Base-by-base conservation (phyloP, 2,113 vertebrate genomes). In the Notothenia rossii region DNA sequence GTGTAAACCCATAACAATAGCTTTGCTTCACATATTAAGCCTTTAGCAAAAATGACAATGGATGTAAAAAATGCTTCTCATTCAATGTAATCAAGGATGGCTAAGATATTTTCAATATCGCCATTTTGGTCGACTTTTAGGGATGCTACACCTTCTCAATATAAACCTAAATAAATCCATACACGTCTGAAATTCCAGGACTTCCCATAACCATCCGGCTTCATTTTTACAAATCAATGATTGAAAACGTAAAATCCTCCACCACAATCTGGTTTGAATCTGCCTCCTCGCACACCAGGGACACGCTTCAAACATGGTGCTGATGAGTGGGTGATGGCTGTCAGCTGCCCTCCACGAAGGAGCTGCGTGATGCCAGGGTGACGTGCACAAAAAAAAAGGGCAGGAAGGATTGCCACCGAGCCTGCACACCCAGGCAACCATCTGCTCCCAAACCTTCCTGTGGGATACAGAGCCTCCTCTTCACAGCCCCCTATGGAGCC, bases 351-450 rank as follows among this genome's bases (percentile, higher is more conserved):
- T 89, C 77, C 72, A 54, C 18, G 20, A 63, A 87, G 81, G 77
- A 87, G 85, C 85, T 77, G 81, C 66, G 22, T 86, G 85, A 89
- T 77, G 76, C 76, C 81, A 79, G 75, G 75, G 81, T 80, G 81
- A 89, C 70, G 77, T 69, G 54, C 50, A 72, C 6, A 63, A 54
- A 59, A 40, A 40, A 74, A 43, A 73, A 63, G 45, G 66, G 75
- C 55, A 85, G 82, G 70, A 74, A 82, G 80, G 64, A 61, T 82
- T 71, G 73, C 85, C 77, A 82, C 79, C 22, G 58, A 85, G 88
- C 63, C 70, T 71, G 51, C 72, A 88, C 75, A 90, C 79, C 83
- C 71, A 81, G 84, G 88, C 87, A 88, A 89, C 91, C 91, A 91
- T 92, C 91, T 92, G 91, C 85, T 86, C 83, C 20, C 49, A 75